phyloP scores from a whole-genome alignment of 1,140 invertebrate species.

The Whitmania pigra region DNA sequence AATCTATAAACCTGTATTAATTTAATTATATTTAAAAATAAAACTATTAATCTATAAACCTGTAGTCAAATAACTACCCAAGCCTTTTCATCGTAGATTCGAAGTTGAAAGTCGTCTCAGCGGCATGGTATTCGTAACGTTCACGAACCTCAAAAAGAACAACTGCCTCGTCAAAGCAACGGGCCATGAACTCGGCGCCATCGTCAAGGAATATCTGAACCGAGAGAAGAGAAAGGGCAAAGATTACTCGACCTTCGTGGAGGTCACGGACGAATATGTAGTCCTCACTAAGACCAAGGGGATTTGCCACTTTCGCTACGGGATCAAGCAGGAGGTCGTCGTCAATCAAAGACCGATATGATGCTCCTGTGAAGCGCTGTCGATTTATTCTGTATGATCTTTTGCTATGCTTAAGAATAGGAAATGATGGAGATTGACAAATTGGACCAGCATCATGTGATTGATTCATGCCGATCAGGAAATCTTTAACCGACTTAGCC shows the following conservation, averaged over 20 bases:
- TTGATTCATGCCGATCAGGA: no score
- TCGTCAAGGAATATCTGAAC: slow-evolving; percentile 16
- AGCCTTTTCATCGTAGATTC: slow-evolving; percentile 32
- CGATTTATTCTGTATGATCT: no score
- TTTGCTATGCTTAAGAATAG: no score
- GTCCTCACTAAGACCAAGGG: slow-evolving; percentile 13
- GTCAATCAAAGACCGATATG: slow-evolving; percentile 18
- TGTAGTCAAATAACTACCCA: slow-evolving; percentile 30
- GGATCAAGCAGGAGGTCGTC: slow-evolving; percentile 19
- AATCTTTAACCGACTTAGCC: no score
- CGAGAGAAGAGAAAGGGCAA: slow-evolving; percentile 11
- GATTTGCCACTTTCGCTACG: slow-evolving; percentile 18
- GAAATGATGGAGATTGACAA: no score
- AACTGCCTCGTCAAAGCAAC: slow-evolving; percentile 36
- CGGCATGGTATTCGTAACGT: slow-evolving; percentile 39
- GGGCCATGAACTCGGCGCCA: slow-evolving; percentile 12
- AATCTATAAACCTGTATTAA: no score
- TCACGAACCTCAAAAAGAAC: slow-evolving; percentile 40
- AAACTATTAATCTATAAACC: no score
- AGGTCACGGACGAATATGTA: neutral
- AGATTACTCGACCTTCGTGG: neutral
- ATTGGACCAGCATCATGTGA: no score
- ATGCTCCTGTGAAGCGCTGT: no score
- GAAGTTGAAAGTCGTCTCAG: slow-evolving; percentile 36
- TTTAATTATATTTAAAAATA: no score